Evolutionary conservation across 2,113 vertebrate species (phyloP).

Genomic region (Pangasianodon hypophthalmus): DNA sequence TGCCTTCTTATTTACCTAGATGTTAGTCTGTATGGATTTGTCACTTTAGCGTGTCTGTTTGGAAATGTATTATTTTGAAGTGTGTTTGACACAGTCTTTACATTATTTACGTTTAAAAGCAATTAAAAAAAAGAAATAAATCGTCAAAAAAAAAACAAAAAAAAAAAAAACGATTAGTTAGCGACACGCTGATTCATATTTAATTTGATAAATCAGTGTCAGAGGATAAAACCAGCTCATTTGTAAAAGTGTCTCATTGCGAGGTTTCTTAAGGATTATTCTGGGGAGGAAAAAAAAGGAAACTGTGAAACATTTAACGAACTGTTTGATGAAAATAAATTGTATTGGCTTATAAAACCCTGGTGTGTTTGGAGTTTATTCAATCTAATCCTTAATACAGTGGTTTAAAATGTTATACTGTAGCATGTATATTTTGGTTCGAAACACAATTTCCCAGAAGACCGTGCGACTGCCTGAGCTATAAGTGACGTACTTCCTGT

Average conservation of each 20-base stretch:
- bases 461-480: slow-evolving; percentile 7
- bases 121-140: slow-evolving; percentile 60
- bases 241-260: slow-evolving; percentile 75
- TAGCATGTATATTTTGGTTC: background rate
- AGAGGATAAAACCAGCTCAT: slow-evolving; percentile 65
- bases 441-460: slow-evolving; percentile 60
- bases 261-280: slow-evolving; percentile 72
- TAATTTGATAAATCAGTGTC: slow-evolving; percentile 51
- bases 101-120: slow-evolving; percentile 67
- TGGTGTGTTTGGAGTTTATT: background rate
- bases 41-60: slow-evolving; percentile 61
- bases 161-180: background rate
- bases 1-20: slow-evolving; percentile 74
- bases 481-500: slow-evolving; percentile 58
- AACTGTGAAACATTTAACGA: slow-evolving; percentile 71
- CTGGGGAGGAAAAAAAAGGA: slow-evolving; percentile 66
- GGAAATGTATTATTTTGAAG: slow-evolving; percentile 64
- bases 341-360: slow-evolving; percentile 58
- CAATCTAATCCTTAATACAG: no score
- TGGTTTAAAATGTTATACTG: background rate
- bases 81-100: slow-evolving; percentile 63
- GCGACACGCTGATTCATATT: slow-evolving; percentile 57
- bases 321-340: slow-evolving; percentile 66
- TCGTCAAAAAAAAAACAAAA: background rate
- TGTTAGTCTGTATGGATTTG: slow-evolving; percentile 70